Base-by-base conservation (phyloP, 2,113 vertebrate genomes). In the Tamias sibiricus region DNA sequence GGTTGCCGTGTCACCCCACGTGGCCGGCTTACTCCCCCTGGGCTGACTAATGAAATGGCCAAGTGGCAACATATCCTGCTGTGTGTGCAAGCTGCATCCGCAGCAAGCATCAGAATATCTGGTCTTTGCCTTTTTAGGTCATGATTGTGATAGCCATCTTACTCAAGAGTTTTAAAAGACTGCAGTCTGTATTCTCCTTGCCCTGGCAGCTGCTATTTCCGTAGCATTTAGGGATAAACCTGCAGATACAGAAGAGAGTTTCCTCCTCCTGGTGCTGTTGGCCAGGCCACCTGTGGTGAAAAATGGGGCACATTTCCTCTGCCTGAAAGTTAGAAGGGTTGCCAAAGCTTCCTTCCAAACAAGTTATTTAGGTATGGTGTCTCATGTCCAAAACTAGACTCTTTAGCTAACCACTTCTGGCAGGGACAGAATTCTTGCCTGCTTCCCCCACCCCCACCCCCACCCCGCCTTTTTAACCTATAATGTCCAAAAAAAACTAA, bases 271-370 rank as follows among this genome's bases (percentile, higher is more conserved):
- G 4, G 74, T 72, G 47, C n/a, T 47, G 54, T 7, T 91, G 97
- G 89, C 95, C 6, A 10, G 72, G 42, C 90, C 28, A 24, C 72
- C 66, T 86, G 22, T 83, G 81, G n/a, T 66, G 91, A 95, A 96
- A 96, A 97, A 85, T 40, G 71, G 79, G 75, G 83, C 96, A 84
- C 4, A 2, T 95, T 96, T 97, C 95, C 95, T 96, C 72, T 72
- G 62, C 92, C 91, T 40, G 64, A 71, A 52, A 86, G 87, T 75
- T 11, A 57, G 14, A 57, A 94, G 40, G 20, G 3, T 81, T 95
- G 72, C 90, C 76, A 62, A 87, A 91, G 37, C 59, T 80, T 40
- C 66, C 64, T 81, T 91, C 96, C 91, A 77, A 69, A 96, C 59
- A 30, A 40, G 14, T 35, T 75, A 74, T 94, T 96, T 69, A 71